A percentile compares a stretch with the other conserved stretches of the same genome.
Conservation (phyloP, 2,888 invertebrate genomes). For the Ophion costatus region DNA sequence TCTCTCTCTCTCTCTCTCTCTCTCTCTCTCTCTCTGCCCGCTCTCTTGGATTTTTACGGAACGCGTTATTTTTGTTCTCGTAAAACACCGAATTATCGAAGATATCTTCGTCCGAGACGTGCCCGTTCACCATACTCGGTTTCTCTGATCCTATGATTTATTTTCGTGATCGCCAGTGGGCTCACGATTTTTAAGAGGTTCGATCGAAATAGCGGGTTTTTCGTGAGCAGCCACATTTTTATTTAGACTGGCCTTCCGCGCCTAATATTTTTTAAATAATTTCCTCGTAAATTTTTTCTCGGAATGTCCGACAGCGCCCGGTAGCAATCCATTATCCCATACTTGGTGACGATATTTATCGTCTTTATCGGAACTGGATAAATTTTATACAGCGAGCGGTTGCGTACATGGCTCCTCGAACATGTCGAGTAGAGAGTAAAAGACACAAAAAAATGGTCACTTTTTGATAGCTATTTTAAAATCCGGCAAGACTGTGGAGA, state of each 20-base stretch:
- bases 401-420: neutral
- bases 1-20: slow-evolving; percentile 21
- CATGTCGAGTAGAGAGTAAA: neutral
- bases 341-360: slow-evolving; percentile 49
- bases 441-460: slow-evolving; percentile 8
- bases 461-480: neutral
- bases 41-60: slow-evolving; percentile 22
- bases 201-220: slow-evolving; percentile 46
- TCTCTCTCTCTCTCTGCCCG: slow-evolving; percentile 19
- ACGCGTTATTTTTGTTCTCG: slow-evolving; percentile 50
- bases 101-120: slow-evolving; percentile 30
- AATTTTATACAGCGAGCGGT: neutral
- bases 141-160: slow-evolving; percentile 66
- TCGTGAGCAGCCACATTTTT: slow-evolving; percentile 35
- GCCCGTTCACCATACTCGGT: slow-evolving; percentile 31
- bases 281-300: slow-evolving; percentile 60
- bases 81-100: slow-evolving; percentile 58
- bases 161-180: slow-evolving; percentile 49
- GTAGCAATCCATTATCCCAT: slow-evolving; percentile 44
- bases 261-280: slow-evolving; percentile 58
- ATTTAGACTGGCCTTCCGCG: slow-evolving; percentile 22
- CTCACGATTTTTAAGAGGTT: slow-evolving; percentile 50
- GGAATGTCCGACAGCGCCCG: slow-evolving; percentile 27
- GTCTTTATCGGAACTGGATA: slow-evolving; percentile 22
- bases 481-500: neutral